These are phyloP conservation scores for Spea hammondii DNA, from an alignment of 2,797 vertebrate species.

Conservation along the genomic window DNA sequence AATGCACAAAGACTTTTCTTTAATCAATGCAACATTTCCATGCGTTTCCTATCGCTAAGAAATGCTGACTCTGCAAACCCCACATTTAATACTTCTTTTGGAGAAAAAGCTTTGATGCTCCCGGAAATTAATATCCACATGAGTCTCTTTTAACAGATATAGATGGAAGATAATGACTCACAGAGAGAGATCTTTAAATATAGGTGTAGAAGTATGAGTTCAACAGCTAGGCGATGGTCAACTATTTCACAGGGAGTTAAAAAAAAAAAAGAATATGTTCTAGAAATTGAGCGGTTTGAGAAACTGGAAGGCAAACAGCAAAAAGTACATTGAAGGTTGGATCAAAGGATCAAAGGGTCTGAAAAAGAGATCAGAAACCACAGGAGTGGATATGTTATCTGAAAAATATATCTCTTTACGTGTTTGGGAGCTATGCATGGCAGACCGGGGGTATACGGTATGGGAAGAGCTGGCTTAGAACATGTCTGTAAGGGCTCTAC, in stretches of 20 bases:
- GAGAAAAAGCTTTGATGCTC: constrained; percentile 22
- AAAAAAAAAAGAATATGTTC: neutral
- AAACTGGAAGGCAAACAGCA: neutral
- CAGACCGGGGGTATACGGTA: too few species aligned
- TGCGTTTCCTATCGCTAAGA: constrained; percentile 11
- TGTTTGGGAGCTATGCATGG: too few species aligned
- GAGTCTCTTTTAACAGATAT: neutral
- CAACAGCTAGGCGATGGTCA: neutral
- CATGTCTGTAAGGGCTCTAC: too few species aligned
- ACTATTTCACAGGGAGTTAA: neutral
- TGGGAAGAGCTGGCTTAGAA: too few species aligned
- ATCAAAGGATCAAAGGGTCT: neutral
- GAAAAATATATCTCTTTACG: too few species aligned
- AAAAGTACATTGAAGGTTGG: neutral
- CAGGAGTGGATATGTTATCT: too few species aligned
- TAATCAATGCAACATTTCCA: constrained; percentile 25
- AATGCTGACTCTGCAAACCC: constrained; percentile 31
- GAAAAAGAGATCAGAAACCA: neutral
- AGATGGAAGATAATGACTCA: neutral
- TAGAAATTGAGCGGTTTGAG: neutral
- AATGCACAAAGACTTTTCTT: constrained; percentile 30
- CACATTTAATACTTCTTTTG: constrained; percentile 26
- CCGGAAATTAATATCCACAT: constrained; percentile 8
- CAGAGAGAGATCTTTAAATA: neutral
- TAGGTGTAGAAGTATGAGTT: neutral